phyloP scores from a whole-genome alignment of 2,113 vertebrate genomes.

The Carassius carassius region DNA sequence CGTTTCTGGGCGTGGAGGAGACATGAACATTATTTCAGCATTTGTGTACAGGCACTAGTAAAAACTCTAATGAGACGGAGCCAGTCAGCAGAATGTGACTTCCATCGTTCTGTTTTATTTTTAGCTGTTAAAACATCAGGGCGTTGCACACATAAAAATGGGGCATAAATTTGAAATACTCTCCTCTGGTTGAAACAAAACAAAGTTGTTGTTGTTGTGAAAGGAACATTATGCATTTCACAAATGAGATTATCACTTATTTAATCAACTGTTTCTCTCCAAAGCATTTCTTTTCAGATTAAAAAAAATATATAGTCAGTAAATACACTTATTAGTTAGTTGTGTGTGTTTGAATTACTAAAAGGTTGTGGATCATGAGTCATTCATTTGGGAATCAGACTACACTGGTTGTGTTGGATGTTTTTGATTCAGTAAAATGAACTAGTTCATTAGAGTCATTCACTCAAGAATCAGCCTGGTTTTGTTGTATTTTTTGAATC shows the following conservation, averaged over 20 bases:
- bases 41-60: constrained; percentile 37
- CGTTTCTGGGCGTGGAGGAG: constrained; percentile 40
- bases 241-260: neutral
- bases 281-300: neutral
- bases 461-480: neutral
- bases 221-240: neutral
- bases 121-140: constrained; percentile 40
- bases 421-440: neutral
- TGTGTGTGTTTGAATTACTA: neutral
- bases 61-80: constrained; percentile 46
- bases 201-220: neutral
- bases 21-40: constrained; percentile 45
- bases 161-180: constrained; percentile 12
- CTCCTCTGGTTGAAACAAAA: constrained; percentile 4
- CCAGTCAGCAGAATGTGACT: constrained; percentile 23
- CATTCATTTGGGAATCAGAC: neutral
- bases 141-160: constrained; percentile 33
- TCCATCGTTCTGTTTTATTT: constrained; percentile 36
- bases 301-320: neutral
- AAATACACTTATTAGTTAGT: neutral
- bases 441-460: neutral
- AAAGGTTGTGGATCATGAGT: neutral
- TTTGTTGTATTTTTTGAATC: neutral
- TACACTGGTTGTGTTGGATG: neutral
- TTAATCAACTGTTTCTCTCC: neutral